Conservation (phyloP, 2,797 vertebrate genomes). For the Peromyscus nudipes region DNA sequence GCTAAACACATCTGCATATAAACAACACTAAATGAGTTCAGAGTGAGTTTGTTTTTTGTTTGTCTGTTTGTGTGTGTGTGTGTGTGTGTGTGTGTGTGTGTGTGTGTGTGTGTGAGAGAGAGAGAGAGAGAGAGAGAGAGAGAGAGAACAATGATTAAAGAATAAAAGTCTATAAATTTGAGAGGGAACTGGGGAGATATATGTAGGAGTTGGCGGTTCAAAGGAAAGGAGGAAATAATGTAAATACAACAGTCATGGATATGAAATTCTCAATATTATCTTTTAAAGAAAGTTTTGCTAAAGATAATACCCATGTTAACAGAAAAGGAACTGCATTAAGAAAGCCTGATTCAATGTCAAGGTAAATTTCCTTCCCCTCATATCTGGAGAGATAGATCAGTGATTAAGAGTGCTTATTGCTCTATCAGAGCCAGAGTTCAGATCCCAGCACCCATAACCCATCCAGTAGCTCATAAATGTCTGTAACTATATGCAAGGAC, state of each 20-base stretch:
- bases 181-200: background rate
- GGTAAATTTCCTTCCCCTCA: background rate
- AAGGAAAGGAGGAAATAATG: background rate
- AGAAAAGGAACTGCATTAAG: background rate
- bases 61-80: accelerated
- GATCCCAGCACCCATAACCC: background rate
- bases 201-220: background rate
- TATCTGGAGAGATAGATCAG: background rate
- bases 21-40: background rate
- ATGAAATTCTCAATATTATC: background rate
- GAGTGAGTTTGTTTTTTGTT: background rate
- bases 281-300: background rate
- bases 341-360: background rate
- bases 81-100: background rate
- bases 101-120: background rate
- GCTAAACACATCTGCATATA: background rate
- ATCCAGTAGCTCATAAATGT: background rate
- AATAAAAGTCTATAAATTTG: background rate
- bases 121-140: too few relatives aligned
- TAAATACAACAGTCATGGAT: background rate
- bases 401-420: background rate
- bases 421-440: background rate
- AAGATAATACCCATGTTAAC: background rate
- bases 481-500: background rate
- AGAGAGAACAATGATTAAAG: background rate